A percentile compares a stretch with the other conserved stretches of the same genome.
Evolutionary conservation across 92 coral and sea anemone genomes (phyloP).

Genomic region (Isaurus tuberculatus): DNA sequence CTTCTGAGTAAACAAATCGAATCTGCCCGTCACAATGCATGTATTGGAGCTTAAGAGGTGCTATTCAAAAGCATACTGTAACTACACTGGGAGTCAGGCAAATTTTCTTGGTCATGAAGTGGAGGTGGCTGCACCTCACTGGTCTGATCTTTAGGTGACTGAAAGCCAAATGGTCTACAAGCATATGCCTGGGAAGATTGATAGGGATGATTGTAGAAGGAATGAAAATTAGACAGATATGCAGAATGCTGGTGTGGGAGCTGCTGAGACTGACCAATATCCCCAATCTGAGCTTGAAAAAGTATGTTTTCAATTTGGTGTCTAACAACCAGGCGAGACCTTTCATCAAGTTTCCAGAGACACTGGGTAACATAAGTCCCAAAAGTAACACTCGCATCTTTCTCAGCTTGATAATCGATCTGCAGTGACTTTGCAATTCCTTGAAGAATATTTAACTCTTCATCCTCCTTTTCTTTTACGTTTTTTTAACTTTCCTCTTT

Average conservation of each 20-base stretch:
- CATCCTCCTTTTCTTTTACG: constrained; percentile 25
- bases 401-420: neutral
- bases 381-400: constrained; percentile 30
- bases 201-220: neutral
- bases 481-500: neutral
- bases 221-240: neutral
- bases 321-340: constrained; percentile 20
- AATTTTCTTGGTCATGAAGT: constrained; percentile 1
- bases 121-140: constrained; percentile 3
- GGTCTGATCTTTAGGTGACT: neutral
- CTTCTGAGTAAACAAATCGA: neutral
- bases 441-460: constrained; percentile 15
- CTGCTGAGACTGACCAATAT: neutral
- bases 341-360: constrained; percentile 1
- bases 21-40: neutral
- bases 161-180: neutral
- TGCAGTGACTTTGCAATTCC: constrained; percentile 29
- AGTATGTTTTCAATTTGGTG: constrained; percentile 30
- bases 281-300: constrained; percentile 41
- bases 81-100: neutral
- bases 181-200: constrained; percentile 2
- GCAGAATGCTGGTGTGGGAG: constrained; percentile 7
- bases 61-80: constrained; percentile 1
- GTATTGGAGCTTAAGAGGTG: constrained; percentile 3
- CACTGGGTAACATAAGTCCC: constrained; percentile 33